These are phyloP conservation scores for Chaetodon auriga DNA, from an alignment of 2,113 vertebrate species.

Conservation along the genomic window DNA sequence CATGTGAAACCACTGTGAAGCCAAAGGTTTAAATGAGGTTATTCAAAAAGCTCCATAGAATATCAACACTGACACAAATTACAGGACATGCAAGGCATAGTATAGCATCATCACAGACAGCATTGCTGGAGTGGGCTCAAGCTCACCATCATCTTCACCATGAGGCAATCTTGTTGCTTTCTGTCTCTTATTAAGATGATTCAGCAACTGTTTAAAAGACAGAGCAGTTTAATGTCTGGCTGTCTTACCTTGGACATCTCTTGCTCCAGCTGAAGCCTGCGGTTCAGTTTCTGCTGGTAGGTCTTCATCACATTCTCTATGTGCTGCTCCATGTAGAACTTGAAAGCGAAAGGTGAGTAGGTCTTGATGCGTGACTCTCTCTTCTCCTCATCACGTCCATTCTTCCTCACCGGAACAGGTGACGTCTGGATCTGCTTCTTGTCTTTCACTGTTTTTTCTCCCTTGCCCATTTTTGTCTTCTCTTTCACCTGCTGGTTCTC, in stretches of 20 bases:
- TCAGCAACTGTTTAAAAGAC: not conserved
- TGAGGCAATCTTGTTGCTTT: not conserved
- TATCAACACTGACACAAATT: not conserved
- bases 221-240: not conserved
- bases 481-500: conserved; percentile 83
- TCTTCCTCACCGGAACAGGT: conserved; percentile 93
- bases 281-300: conserved; percentile 96
- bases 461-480: conserved; percentile 88
- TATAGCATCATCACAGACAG: not conserved
- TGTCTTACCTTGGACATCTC: conserved; percentile 96
- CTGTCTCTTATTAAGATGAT: not conserved
- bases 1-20: not conserved
- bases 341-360: conserved; percentile 97
- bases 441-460: conserved; percentile 89
- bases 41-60: not conserved
- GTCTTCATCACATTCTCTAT: conserved; percentile 98
- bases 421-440: conserved; percentile 99
- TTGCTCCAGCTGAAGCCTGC: conserved; percentile 94
- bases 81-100: not conserved
- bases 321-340: conserved; percentile 99
- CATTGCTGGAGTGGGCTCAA: not conserved
- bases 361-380: conserved; percentile 97
- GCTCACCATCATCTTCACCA: not conserved
- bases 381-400: conserved; percentile 94
- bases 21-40: not conserved